These are phyloP conservation scores for Nymphalis urticae DNA, from an alignment of 2,888 invertebrate genomes.

Conservation along the genomic window DNA sequence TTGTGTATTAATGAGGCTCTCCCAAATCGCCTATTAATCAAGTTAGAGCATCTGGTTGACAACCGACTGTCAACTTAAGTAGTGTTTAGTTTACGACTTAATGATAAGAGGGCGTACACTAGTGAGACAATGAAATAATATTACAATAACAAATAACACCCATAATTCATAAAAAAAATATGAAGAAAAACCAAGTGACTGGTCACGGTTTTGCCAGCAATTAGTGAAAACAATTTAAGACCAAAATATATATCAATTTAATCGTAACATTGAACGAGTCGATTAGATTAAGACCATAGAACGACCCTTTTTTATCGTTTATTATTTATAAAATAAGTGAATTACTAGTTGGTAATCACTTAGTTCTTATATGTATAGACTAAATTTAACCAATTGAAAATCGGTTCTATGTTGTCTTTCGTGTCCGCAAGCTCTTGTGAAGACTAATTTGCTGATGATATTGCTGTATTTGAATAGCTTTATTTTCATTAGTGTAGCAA, in stretches of 20 bases:
- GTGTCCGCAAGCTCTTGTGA: constrained; percentile 47
- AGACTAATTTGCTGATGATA: constrained; percentile 67
- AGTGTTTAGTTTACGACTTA: constrained; percentile 72
- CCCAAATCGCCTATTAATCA: constrained; percentile 78
- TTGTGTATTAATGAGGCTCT: constrained; percentile 71
- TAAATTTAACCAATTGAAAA: no score
- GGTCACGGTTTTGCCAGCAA: no score
- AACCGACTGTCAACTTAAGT: constrained; percentile 77
- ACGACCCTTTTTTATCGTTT: no score
- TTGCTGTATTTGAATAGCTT: constrained; percentile 60
- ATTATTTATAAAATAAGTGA: no score
- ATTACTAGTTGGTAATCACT: no score
- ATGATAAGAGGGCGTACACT: constrained; percentile 22
- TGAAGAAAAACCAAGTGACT: no score
- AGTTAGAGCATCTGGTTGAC: constrained; percentile 78
- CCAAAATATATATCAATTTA: no score
- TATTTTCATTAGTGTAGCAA: constrained; percentile 63
- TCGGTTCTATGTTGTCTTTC: constrained; percentile 14
- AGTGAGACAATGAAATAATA: constrained; percentile 10
- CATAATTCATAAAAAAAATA: no score
- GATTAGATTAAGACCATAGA: no score
- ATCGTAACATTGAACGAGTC: no score
- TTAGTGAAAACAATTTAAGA: no score
- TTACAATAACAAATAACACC: neutral
- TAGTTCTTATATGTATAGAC: no score